Evolutionary conservation across 37 sponge, comb jelly and placozoan genomes (phyloP).

Genomic region (Petrosia ficiformis): DNA sequence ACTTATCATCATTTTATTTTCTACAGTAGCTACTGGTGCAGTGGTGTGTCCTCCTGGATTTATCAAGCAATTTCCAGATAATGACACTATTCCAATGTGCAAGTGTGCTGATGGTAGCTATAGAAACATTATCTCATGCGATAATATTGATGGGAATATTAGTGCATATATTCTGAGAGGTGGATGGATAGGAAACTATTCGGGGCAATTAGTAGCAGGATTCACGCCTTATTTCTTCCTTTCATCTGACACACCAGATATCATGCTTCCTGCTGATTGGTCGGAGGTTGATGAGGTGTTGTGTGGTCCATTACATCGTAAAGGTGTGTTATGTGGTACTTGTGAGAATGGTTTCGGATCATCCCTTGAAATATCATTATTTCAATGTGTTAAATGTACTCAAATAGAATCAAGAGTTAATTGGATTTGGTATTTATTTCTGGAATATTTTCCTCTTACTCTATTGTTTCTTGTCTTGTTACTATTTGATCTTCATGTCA

Average conservation of each 20-base stretch:
- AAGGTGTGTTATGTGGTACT: not conserved
- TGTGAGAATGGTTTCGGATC: not conserved
- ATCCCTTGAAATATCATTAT: not conserved
- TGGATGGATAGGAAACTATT: not conserved
- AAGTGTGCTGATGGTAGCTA: not conserved
- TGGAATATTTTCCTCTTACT: not conserved
- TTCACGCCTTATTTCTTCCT: not conserved
- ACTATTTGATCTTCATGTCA: not conserved
- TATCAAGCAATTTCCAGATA: not conserved
- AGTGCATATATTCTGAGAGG: not conserved
- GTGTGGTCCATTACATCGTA: not conserved
- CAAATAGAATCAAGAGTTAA: not conserved
- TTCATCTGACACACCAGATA: not conserved
- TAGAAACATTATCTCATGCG: not conserved
- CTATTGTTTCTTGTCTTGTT: not conserved
- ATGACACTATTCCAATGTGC: no score
- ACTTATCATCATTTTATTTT: no score
- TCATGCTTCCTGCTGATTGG: not conserved
- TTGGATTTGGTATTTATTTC: not conserved
- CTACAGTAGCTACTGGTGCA: no score
- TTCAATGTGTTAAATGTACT: not conserved
- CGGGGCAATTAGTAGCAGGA: not conserved
- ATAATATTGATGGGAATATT: not conserved
- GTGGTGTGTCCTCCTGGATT: no score
- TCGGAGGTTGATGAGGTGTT: not conserved